Percentiles rank a stretch among this genome's conserved stretches.
Conservation (phyloP, 2,797 vertebrate species). For the Clarias fuscus region DNA sequence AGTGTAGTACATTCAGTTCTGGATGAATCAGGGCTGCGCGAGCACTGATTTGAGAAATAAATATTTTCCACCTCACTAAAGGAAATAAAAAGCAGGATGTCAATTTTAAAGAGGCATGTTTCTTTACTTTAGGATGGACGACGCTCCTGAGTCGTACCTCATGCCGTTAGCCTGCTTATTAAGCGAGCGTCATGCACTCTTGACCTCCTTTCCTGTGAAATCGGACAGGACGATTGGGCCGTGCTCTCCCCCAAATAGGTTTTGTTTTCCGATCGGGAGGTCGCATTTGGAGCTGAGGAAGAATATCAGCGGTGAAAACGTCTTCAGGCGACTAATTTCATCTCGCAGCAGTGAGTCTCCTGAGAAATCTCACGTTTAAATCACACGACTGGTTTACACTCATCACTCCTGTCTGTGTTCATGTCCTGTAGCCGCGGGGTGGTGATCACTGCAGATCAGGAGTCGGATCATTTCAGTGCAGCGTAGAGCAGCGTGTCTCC, state of each 20-base stretch:
- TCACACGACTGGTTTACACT: neutral
- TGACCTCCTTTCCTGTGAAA: neutral
- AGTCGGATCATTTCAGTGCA: neutral
- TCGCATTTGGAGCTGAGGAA: constrained; percentile 16
- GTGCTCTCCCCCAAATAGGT: constrained; percentile 12
- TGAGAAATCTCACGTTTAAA: too few species aligned
- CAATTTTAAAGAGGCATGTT: neutral
- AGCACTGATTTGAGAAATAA: neutral
- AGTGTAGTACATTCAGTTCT: neutral
- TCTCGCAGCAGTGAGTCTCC: neutral
- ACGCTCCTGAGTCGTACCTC: neutral
- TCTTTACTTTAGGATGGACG: neutral
- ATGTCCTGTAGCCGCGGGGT: neutral
- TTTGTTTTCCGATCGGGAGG: constrained; percentile 18
- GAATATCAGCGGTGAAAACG: constrained; percentile 19
- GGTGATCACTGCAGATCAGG: neutral
- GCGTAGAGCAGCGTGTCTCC: too few species aligned
- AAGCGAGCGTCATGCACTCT: constrained; percentile 21
- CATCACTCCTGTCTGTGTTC: too few species aligned
- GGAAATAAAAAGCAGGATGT: neutral
- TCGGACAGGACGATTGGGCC: neutral
- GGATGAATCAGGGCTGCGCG: neutral
- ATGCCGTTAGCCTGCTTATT: neutral
- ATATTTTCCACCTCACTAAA: too few species aligned
- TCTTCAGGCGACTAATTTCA: constrained; percentile 17